Evolutionary conservation across 2,113 vertebrate species (phyloP), one percentile per base, ranked within the genome.

Genomic region (Thalassoma bifasciatum): DNA sequence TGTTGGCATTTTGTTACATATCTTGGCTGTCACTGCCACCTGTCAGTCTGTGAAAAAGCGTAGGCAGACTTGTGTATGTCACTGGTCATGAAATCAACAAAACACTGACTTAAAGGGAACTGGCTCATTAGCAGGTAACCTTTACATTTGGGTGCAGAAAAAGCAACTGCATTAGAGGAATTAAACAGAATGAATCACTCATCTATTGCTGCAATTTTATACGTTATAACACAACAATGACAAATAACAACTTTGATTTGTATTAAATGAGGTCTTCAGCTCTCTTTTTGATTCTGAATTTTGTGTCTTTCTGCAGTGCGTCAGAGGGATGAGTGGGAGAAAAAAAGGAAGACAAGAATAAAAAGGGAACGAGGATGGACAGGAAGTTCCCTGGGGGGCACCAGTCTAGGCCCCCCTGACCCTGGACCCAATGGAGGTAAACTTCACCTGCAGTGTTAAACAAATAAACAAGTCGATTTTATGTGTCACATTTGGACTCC

Each of bases 361-460:
- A 98, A 97, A 86, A 93, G 91, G 61, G 95, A 96, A 50, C 93
- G 96, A 64, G 97, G 98, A 11, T 99, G 98, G 97, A 97, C 96
- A 0, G 97, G 98, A 24, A 90, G 52, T 58, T 93, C 94, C 0
- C 98, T 96, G 97, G 97, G 97, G 8, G 98, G 98, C 8, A 72
- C 94, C 88, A 92, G 97, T 56, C 83, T 99, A 17, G 97, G 96
- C 17, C 75, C 92, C 38, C 97, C 97, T 2, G 97, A 97, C 73
- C 96, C 96, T 0, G 96, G 96, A 22, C 98, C 96, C 34, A 95
- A 94, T 30, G 96, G 97, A 97, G 98, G 98, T 99, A 90, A 81
- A 30, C 14, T 5, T 14, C 40, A 40, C n/a, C 16, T 17, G 3
- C 16, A 4, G 16, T 3, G 1, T 30, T 14, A 24, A 17, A 61